phyloP scores from a whole-genome alignment of 92 coral and sea anemone species.

The Zoanthus gigantus region DNA sequence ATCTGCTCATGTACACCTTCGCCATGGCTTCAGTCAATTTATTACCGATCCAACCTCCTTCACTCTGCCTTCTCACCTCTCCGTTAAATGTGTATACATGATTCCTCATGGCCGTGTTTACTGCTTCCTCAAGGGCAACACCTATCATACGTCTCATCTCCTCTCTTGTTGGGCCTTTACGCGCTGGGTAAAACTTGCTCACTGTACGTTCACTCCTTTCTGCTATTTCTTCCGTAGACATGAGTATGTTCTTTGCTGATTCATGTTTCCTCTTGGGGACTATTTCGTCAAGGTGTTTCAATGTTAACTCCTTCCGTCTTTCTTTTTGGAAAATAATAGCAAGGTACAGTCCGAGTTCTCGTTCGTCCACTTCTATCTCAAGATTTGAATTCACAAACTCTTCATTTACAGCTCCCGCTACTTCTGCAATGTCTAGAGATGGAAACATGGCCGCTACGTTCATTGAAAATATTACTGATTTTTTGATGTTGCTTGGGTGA shows the following conservation, averaged over 20 bases:
- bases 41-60: no score
- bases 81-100: not conserved
- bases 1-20: no score
- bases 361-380: constrained; percentile 7
- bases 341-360: constrained; percentile 16
- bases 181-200: constrained; percentile 8
- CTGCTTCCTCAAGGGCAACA: constrained; percentile 15
- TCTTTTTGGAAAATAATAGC: constrained; percentile 11
- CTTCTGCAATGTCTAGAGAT: not conserved
- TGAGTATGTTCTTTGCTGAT: constrained; percentile 4
- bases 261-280: constrained; percentile 11
- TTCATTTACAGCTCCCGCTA: not conserved
- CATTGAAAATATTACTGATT: no score
- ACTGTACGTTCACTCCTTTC: not conserved
- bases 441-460: constrained; percentile 17
- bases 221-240: constrained; percentile 4
- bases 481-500: no score
- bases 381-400: not conserved
- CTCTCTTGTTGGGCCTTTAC: not conserved
- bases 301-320: not conserved
- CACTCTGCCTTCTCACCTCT: not conserved
- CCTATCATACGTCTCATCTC: constrained; percentile 8
- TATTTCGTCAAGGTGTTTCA: not conserved
- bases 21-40: no score
- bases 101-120: not conserved